Evolutionary conservation across 37 sponge, comb jelly and placozoan genomes (phyloP), one percentile per base, ranked within the genome.

Genomic region (Crambe crambe): DNA sequence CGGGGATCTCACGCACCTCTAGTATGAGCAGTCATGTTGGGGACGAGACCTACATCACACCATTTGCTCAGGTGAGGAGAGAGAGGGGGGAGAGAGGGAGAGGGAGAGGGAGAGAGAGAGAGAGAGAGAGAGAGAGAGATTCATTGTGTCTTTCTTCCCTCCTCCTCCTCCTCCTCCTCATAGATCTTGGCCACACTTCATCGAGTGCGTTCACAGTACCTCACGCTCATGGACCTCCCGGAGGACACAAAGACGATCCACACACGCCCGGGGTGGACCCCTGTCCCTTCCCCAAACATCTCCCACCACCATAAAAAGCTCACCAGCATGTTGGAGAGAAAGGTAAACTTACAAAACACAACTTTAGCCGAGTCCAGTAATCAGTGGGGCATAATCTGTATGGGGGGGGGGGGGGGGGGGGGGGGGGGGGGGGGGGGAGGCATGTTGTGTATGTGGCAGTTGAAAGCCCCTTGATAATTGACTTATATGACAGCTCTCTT

Each of bases 41-140:
- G 3, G 91, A 91, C 22, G 83, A 82, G 43, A 78, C 75, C 8
- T 86, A 73, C 58, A 37, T 86, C 78, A 91, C 86, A 0, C 91
- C 91, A 0, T 91, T 86, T 82, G 91, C 87, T 71, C 91, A 91
- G 83, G 91, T 91, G 68, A 17, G 59, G 9, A 15, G 23, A 22
- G 17, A 25, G 61, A 25, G 61, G 61, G 9, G 9, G 15, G 9
- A 18, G 15, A 51, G 9, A 18, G 54, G 9, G 54, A 18, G 54
- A 51, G n/a, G 37, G n/a, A 2, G 32, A 36, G 18, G 3, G 41
- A 3, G 20, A 20, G 2, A 72, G 10, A 5, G 73, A 35, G 54
- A 36, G 39, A 31, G n/a, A n/a, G n/a, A n/a, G n/a, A n/a, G n/a
- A n/a, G n/a, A n/a, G n/a, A n/a, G n/a, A n/a, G n/a, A n/a, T 36